Evolutionary conservation across 1,140 invertebrate genomes (phyloP).

Genomic region (Bombus soroeensis): DNA sequence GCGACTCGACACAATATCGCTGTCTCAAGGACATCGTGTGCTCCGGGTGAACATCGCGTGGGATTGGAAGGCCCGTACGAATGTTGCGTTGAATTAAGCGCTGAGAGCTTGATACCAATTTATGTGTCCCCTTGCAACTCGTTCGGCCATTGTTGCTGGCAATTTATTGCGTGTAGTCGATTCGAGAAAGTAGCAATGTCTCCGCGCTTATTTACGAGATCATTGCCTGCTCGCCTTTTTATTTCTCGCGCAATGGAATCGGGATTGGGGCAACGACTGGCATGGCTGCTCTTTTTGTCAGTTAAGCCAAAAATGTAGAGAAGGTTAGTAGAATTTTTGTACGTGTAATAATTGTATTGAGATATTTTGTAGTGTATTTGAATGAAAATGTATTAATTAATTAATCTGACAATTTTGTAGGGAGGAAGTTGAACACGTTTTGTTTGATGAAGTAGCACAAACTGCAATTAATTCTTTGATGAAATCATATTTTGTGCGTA

Average conservation of each 20-base stretch:
- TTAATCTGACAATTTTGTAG: no score
- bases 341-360: not conserved
- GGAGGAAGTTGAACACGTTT: no score
- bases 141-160: constrained; percentile 7
- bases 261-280: not conserved
- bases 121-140: constrained; percentile 15
- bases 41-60: not conserved
- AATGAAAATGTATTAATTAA: not conserved
- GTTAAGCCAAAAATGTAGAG: not conserved
- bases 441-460: no score
- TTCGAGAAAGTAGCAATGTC: not conserved
- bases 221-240: not conserved
- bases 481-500: no score
- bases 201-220: not conserved
- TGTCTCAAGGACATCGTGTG: constrained; percentile 31
- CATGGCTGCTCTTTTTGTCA: not conserved
- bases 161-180: constrained; percentile 32
- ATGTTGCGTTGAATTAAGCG: constrained; percentile 29
- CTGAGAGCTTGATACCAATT: constrained; percentile 22
- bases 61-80: not conserved
- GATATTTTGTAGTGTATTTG: not conserved
- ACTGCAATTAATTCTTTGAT: no score
- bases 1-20: constrained; percentile 8
- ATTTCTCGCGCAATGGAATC: not conserved
- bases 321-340: no score